These are phyloP conservation scores for Zele albiditarsus DNA, from an alignment of 2,888 invertebrate species.

Conservation along the genomic window DNA sequence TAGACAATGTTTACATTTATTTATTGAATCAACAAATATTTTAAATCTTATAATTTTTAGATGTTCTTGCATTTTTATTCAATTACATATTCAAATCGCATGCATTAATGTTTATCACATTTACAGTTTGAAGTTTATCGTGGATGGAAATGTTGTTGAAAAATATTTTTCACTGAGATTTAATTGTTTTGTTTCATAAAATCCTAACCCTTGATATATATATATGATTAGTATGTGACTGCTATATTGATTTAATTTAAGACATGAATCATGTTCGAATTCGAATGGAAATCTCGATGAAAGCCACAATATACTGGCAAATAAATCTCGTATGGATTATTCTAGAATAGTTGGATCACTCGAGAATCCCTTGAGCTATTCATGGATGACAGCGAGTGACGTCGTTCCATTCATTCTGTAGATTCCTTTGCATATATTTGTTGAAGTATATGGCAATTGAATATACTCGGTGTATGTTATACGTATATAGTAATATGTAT, in stretches of 20 bases:
- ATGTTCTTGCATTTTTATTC: no score
- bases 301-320: background rate
- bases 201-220: no score
- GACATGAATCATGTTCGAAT: background rate
- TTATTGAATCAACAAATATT: background rate
- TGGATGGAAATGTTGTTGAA: no score
- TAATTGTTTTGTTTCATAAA: no score
- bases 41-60: no score
- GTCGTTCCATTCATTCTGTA: background rate
- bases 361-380: conserved; percentile 31
- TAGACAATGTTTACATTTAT: background rate
- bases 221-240: no score
- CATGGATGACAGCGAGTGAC: background rate
- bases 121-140: no score
- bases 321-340: conserved; percentile 15
- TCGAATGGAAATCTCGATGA: background rate
- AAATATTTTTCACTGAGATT: no score
- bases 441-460: background rate
- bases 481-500: background rate
- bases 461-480: background rate
- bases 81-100: no score
- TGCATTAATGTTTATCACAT: no score
- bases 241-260: background rate
- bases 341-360: conserved; percentile 25
- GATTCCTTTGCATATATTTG: background rate